A percentile compares a stretch with the other conserved stretches of the same genome.
phyloP scores from a whole-genome alignment of 2,888 invertebrate genomes.

The Bhutanitis thaidina region DNA sequence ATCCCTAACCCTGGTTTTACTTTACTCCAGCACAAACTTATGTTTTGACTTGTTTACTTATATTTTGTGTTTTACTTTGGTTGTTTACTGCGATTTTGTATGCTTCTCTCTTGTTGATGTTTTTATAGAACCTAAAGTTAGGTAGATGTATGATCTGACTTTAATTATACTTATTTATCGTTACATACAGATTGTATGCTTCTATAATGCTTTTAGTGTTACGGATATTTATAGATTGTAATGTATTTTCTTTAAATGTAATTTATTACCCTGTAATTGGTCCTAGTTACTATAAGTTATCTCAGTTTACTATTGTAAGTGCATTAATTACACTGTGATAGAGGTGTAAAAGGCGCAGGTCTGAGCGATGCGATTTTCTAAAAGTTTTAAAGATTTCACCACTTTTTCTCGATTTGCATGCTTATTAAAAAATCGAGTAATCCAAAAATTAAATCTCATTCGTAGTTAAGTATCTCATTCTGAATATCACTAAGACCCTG shows the following conservation, averaged over 20 bases:
- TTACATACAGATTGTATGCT: slow-evolving; percentile 42
- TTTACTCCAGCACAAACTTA: slow-evolving; percentile 5
- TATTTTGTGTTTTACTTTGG: slow-evolving; percentile 18
- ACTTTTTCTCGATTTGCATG: background rate
- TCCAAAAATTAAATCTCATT: too few species aligned
- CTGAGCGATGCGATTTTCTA: slow-evolving; percentile 64
- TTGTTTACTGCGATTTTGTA: slow-evolving; percentile 34
- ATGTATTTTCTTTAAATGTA: slow-evolving; percentile 29
- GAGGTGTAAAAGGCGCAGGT: slow-evolving; percentile 67
- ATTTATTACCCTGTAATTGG: slow-evolving; percentile 37
- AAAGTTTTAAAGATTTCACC: slow-evolving; percentile 46
- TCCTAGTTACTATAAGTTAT: slow-evolving; percentile 47
- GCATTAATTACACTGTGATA: slow-evolving; percentile 80
- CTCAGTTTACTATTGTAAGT: slow-evolving; percentile 64
- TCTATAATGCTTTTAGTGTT: slow-evolving; percentile 32
- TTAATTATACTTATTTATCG: slow-evolving; percentile 33
- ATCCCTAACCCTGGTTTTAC: background rate
- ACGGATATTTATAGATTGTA: slow-evolving; percentile 25
- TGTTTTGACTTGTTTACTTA: slow-evolving; percentile 18
- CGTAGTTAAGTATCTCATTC: too few species aligned
- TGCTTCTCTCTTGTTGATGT: slow-evolving; percentile 44
- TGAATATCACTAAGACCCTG: too few species aligned
- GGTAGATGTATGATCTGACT: slow-evolving; percentile 34
- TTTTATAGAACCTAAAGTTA: slow-evolving; percentile 29
- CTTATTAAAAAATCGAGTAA: background rate